phyloP scores from a whole-genome alignment of 2,113 vertebrate genomes.

The Castor canadensis region DNA sequence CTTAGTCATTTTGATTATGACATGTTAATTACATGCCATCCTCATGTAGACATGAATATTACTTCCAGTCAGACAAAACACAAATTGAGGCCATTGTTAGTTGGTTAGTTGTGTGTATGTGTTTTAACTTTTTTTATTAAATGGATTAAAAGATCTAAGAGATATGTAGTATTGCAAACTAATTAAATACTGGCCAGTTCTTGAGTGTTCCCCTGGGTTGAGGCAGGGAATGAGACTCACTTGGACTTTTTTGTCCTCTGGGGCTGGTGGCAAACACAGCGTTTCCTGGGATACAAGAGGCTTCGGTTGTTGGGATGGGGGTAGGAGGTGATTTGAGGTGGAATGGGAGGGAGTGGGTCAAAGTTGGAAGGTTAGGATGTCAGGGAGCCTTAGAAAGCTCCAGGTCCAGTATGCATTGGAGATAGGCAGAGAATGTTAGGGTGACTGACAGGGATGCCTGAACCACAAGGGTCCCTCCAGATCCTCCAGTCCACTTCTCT shows the following conservation, averaged over 20 bases:
- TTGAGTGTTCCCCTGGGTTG: neutral
- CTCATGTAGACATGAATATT: slow-evolving; percentile 96
- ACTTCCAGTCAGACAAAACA: slow-evolving; percentile 91
- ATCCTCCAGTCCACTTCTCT: neutral
- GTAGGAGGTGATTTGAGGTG: neutral
- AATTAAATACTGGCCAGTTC: slow-evolving; percentile 66
- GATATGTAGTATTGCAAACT: slow-evolving; percentile 70
- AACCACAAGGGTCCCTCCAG: neutral
- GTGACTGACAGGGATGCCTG: too few relatives aligned
- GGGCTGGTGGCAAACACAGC: neutral
- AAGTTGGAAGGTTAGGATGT: neutral
- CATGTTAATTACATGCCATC: slow-evolving; percentile 99
- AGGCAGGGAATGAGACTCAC: neutral
- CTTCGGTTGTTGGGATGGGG: neutral
- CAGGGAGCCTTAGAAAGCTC: neutral
- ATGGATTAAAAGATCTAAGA: slow-evolving; percentile 82
- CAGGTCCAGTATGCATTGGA: neutral
- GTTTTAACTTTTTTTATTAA: slow-evolving; percentile 80
- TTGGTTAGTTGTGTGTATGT: slow-evolving; percentile 68
- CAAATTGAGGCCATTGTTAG: slow-evolving; percentile 86
- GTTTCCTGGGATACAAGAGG: slow-evolving; percentile 46
- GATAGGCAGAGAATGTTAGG: neutral
- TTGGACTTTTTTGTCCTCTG: slow-evolving; percentile 41
- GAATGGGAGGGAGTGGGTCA: neutral
- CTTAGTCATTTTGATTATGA: slow-evolving; percentile 99